Percentiles rank a stretch among this genome's conserved stretches.
phyloP scores from a whole-genome alignment of 2,888 invertebrate species.

The Empis livida region DNA sequence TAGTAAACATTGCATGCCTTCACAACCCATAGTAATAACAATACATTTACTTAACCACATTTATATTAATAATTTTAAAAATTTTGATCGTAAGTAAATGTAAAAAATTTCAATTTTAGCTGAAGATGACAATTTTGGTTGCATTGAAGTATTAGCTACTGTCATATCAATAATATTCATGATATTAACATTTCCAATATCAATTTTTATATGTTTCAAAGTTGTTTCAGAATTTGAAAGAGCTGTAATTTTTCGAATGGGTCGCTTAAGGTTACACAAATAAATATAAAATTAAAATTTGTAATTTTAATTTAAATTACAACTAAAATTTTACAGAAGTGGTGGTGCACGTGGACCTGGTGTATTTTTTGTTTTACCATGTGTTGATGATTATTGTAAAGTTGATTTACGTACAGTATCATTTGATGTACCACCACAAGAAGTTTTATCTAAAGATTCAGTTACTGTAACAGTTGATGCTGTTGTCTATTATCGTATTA shows the following conservation, averaged over 20 bases:
- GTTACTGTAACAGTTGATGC: slow-evolving; percentile 92
- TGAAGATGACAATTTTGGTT: slow-evolving; percentile 52
- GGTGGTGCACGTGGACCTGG: slow-evolving; percentile 78
- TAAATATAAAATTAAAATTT: neutral
- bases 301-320: slow-evolving; percentile 10
- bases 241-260: slow-evolving; percentile 79
- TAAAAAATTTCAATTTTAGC: slow-evolving; percentile 42
- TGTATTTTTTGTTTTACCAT: slow-evolving; percentile 87
- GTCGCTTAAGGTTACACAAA: slow-evolving; percentile 44
- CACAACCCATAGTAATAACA: too few species aligned
- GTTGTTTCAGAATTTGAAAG: slow-evolving; percentile 80
- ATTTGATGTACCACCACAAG: slow-evolving; percentile 93
- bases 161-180: slow-evolving; percentile 57
- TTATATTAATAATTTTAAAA: too few species aligned
- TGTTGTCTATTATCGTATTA: slow-evolving; percentile 71
- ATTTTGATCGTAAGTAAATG: too few species aligned
- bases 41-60: too few species aligned
- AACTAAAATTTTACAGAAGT: slow-evolving; percentile 11
- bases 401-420: slow-evolving; percentile 89
- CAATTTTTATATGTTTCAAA: slow-evolving; percentile 75
- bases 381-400: slow-evolving; percentile 83
- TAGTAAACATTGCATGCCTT: too few species aligned
- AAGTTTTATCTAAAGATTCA: slow-evolving; percentile 87
- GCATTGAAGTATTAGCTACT: slow-evolving; percentile 62
- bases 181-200: slow-evolving; percentile 67